Conservation (phyloP, 2,113 vertebrate genomes). For the Condylura cristata region DNA sequence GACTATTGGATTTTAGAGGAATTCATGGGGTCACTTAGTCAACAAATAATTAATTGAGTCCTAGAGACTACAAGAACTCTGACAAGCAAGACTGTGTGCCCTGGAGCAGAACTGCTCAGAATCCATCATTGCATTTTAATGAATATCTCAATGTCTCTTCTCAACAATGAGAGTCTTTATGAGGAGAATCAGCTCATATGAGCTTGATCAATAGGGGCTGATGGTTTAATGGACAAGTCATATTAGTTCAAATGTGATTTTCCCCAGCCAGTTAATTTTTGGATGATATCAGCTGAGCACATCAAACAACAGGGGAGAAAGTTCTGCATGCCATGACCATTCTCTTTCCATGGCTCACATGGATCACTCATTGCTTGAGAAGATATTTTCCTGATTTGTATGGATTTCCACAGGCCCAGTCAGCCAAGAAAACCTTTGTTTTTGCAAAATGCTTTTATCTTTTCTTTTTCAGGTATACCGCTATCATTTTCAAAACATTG, state of each 20-base stretch:
- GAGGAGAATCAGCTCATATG: neutral
- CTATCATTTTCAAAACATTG: neutral
- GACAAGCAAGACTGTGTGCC: neutral
- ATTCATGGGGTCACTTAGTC: neutral
- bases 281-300: neutral
- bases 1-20: neutral
- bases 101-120: neutral
- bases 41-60: neutral
- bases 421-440: neutral
- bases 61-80: neutral
- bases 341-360: neutral
- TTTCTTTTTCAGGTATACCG: neutral
- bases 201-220: neutral
- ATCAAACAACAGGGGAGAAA: neutral
- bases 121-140: neutral
- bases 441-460: neutral
- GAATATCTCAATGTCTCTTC: neutral
- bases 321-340: accelerated
- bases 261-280: neutral
- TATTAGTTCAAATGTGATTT: neutral
- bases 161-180: neutral
- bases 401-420: neutral
- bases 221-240: neutral
- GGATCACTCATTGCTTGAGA: neutral
- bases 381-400: neutral